Percentiles rank a stretch among this genome's conserved stretches.
Evolutionary conservation across 2,797 vertebrate species (phyloP).

Genomic region (Pseudomugil gertrudae): DNA sequence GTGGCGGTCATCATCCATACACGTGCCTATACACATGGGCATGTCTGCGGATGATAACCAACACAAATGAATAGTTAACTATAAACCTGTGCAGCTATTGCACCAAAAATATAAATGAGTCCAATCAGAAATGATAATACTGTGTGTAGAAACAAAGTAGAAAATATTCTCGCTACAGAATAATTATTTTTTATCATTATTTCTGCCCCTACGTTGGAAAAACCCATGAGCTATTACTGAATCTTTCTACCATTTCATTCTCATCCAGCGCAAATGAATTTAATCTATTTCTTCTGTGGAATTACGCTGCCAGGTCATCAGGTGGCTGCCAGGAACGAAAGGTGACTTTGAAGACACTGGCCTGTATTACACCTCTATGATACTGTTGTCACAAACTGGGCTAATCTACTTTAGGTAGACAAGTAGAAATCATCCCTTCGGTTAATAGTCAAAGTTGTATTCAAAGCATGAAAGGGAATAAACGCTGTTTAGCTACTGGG

Average conservation of each 20-base stretch:
- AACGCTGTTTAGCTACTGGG: slow-evolving; percentile 18
- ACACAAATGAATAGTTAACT: too few relatives aligned
- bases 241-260: slow-evolving; percentile 16
- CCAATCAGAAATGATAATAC: too few relatives aligned
- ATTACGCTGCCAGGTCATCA: slow-evolving; percentile 45
- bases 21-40: too few relatives aligned
- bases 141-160: too few relatives aligned
- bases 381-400: slow-evolving; percentile 49
- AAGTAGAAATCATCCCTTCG: slow-evolving; percentile 30
- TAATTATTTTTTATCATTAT: too few relatives aligned
- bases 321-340: slow-evolving; percentile 30
- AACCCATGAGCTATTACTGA: neutral
- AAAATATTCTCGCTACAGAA: too few relatives aligned
- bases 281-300: slow-evolving; percentile 3
- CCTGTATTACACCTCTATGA: slow-evolving; percentile 39
- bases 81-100: too few relatives aligned
- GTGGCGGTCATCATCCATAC: too few relatives aligned
- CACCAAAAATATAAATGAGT: too few relatives aligned
- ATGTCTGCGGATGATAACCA: too few relatives aligned
- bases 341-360: slow-evolving; percentile 49
- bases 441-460: slow-evolving; percentile 40
- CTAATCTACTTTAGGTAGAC: slow-evolving; percentile 51
- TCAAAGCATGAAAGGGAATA: slow-evolving; percentile 35
- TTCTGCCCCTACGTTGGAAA: too few relatives aligned
- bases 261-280: slow-evolving; percentile 15